Conservation (phyloP, 1,140 invertebrate species). For the Eriosoma lanigerum region DNA sequence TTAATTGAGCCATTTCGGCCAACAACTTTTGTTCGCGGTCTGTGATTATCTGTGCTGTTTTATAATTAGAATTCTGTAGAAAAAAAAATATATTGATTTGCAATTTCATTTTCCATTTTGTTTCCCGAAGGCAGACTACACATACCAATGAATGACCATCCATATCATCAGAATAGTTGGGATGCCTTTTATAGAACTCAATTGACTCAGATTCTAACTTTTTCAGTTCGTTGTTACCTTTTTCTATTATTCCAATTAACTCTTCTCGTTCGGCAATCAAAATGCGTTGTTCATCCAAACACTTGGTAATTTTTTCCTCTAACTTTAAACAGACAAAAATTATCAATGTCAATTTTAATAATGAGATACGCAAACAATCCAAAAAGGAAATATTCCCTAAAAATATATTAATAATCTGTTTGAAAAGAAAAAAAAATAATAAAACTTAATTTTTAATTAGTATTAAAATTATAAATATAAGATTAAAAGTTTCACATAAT, state of each 20-base stretch:
- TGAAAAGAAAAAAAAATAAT: no score
- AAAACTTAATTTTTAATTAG: no score
- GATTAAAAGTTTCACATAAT: no score
- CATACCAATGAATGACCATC: neutral
- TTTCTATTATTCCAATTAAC: neutral
- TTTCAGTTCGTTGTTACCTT: conserved; percentile 30
- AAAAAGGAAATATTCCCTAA: neutral
- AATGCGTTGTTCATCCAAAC: conserved; percentile 30
- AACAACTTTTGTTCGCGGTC: conserved; percentile 26
- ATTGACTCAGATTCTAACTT: neutral
- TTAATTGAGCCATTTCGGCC: conserved; percentile 23
- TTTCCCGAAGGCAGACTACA: neutral
- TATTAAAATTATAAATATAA: no score
- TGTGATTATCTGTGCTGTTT: neutral
- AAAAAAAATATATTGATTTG: no score
- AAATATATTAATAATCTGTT: neutral
- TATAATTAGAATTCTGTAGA: conserved; percentile 14
- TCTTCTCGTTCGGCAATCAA: conserved; percentile 36
- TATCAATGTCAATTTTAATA: no score
- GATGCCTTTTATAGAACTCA: neutral
- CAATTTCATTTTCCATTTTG: no score
- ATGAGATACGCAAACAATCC: no score
- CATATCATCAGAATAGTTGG: neutral
- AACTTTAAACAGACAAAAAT: neutral
- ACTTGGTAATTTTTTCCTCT: conserved; percentile 32